These are phyloP conservation scores for Macaria liturata DNA, from an alignment of 2,888 invertebrate genomes.

Conservation along the genomic window DNA sequence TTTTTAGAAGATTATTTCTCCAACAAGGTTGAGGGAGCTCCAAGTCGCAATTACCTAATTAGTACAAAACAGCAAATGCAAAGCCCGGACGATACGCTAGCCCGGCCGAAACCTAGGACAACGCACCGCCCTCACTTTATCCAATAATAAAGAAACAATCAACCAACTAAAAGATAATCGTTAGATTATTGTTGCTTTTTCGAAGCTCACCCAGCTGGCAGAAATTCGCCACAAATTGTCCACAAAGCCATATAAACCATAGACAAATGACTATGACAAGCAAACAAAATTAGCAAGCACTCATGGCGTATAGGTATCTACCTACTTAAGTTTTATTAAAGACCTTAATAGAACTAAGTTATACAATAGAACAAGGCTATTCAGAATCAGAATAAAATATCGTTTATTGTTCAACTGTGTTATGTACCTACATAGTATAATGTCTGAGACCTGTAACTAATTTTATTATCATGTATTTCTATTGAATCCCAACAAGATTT, in stretches of 20 bases:
- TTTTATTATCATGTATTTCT: too few relatives aligned
- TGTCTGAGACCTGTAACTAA: too few relatives aligned
- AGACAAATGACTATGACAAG: not conserved
- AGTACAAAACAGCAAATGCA: constrained; percentile 33
- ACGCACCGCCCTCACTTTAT: constrained; percentile 77
- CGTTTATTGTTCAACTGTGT: too few relatives aligned
- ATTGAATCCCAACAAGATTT: too few relatives aligned
- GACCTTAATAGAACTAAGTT: too few relatives aligned
- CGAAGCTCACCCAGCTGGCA: constrained; percentile 56
- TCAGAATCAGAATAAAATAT: too few relatives aligned
- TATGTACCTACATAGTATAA: too few relatives aligned
- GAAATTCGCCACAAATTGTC: constrained; percentile 45
- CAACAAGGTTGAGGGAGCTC: constrained; percentile 45
- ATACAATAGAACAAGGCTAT: too few relatives aligned
- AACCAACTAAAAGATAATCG: constrained; percentile 66
- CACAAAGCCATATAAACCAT: constrained; percentile 1
- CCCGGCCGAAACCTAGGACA: constrained; percentile 81
- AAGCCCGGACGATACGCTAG: constrained; percentile 81
- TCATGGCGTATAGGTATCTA: too few relatives aligned
- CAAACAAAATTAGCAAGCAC: too few relatives aligned
- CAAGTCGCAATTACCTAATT: constrained; percentile 46
- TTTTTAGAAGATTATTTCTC: constrained; percentile 53
- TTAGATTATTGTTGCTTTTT: constrained; percentile 37
- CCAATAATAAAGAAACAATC: constrained; percentile 64
- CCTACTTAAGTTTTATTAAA: too few relatives aligned